Percentiles rank a stretch among this genome's conserved stretches.
phyloP scores from a whole-genome alignment of 2,797 vertebrate species.

The Brotula barbata region DNA sequence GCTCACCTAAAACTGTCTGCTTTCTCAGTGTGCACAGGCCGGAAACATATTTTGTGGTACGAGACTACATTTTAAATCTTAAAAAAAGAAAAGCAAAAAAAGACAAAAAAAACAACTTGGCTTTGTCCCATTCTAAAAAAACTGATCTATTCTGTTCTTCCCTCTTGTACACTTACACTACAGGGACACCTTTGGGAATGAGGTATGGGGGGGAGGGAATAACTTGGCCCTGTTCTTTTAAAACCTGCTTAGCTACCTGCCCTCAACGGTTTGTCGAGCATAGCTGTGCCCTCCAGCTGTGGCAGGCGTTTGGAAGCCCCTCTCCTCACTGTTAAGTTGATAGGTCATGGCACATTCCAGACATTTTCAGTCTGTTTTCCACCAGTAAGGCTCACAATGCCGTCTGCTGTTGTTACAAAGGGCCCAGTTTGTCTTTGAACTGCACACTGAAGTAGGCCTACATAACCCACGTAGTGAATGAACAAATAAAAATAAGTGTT shows the following conservation, averaged over 20 bases:
- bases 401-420: constrained; percentile 45
- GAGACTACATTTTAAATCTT: constrained; percentile 41
- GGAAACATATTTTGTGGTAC: constrained; percentile 56
- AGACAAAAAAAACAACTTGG: constrained; percentile 20
- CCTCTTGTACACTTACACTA: constrained; percentile 32
- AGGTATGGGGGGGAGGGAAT: constrained; percentile 4
- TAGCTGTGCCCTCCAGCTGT: constrained; percentile 56
- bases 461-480: constrained; percentile 4
- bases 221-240: constrained; percentile 51
- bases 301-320: constrained; percentile 48
- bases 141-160: constrained; percentile 32
- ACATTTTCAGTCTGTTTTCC: constrained; percentile 72
- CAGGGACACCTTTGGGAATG: constrained; percentile 42
- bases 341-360: constrained; percentile 72
- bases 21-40: constrained; percentile 35
- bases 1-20: constrained; percentile 57
- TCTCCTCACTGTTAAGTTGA: constrained; percentile 65
- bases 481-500: too few species aligned
- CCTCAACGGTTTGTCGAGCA: constrained; percentile 45
- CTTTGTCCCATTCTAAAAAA: constrained; percentile 24
- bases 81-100: too few species aligned
- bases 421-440: constrained; percentile 48
- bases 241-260: constrained; percentile 34
- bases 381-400: constrained; percentile 59
- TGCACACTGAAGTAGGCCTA: constrained; percentile 49